These are phyloP conservation scores for Epicampocera succincta DNA, from an alignment of 2,888 invertebrate species.

Conservation along the genomic window DNA sequence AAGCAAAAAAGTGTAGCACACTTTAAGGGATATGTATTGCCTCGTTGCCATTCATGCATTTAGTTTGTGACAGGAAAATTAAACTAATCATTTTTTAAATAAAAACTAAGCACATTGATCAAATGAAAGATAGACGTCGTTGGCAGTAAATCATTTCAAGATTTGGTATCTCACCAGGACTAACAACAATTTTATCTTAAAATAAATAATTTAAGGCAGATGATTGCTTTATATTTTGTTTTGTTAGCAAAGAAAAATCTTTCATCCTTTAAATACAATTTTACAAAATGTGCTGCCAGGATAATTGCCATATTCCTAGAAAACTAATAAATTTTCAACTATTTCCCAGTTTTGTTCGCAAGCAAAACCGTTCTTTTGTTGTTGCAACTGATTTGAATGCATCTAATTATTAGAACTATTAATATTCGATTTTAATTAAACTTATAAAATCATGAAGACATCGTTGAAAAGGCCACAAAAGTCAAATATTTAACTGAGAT, in stretches of 20 bases:
- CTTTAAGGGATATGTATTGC: conserved; percentile 7
- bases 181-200: too few species aligned
- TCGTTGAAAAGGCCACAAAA: conserved; percentile 10
- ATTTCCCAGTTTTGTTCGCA: background rate
- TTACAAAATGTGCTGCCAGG: background rate
- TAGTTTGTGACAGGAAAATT: conserved; percentile 13
- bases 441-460: conserved; percentile 9
- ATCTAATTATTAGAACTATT: conserved; percentile 42
- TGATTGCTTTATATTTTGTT: too few species aligned
- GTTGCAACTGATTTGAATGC: background rate
- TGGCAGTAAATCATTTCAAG: background rate
- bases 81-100: background rate
- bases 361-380: background rate
- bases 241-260: background rate
- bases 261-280: background rate
- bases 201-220: too few species aligned
- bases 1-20: conserved; percentile 3
- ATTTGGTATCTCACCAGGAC: too few species aligned
- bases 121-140: background rate
- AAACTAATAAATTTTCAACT: conserved; percentile 5
- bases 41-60: background rate
- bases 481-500: conserved; percentile 28
- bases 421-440: conserved; percentile 50
- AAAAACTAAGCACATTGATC: background rate
- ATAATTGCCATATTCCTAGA: conserved; percentile 9